Base-by-base conservation (phyloP, 1,140 invertebrate genomes). In the Thaumetopoea pityocampa region DNA sequence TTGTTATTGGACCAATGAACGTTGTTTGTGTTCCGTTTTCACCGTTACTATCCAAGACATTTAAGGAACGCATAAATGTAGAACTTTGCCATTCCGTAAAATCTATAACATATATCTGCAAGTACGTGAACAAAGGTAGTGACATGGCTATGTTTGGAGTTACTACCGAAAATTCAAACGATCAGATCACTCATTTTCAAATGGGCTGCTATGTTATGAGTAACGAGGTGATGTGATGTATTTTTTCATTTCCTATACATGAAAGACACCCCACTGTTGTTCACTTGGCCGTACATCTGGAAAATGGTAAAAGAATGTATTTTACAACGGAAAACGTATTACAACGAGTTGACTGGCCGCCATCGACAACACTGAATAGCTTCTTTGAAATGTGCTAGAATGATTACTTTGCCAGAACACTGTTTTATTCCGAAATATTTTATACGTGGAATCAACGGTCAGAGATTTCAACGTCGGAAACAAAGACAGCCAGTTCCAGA, bases 271-370 rank as follows among this genome's bases (percentile, higher is more conserved):
- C 50, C 12, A 50, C 55, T 44, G 55, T 54, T 29, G 10, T 44
- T 3, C 71, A 82, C 46, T 61, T 88, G 16, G 62, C 61, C 3
- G 81, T 87, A 4, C 85, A 88, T 73, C 48, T 89, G 7, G n/a
- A n/a, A n/a, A n/a, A n/a, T n/a, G n/a, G n/a, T n/a, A n/a, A n/a
- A n/a, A n/a, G n/a, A n/a, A n/a, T n/a, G n/a, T n/a, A n/a, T n/a
- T n/a, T n/a, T n/a, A n/a, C n/a, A n/a, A n/a, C n/a, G n/a, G n/a
- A n/a, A n/a, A n/a, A n/a, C n/a, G n/a, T n/a, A n/a, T n/a, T n/a
- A n/a, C n/a, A n/a, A n/a, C n/a, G n/a, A n/a, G n/a, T n/a, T n/a
- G n/a, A n/a, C n/a, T n/a, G n/a, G n/a, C n/a, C n/a, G n/a, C n/a
- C n/a, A n/a, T n/a, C n/a, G n/a, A n/a, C n/a, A n/a, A n/a, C n/a